Conservation (phyloP, 1,140 invertebrate genomes). For the Cydia strobilella region DNA sequence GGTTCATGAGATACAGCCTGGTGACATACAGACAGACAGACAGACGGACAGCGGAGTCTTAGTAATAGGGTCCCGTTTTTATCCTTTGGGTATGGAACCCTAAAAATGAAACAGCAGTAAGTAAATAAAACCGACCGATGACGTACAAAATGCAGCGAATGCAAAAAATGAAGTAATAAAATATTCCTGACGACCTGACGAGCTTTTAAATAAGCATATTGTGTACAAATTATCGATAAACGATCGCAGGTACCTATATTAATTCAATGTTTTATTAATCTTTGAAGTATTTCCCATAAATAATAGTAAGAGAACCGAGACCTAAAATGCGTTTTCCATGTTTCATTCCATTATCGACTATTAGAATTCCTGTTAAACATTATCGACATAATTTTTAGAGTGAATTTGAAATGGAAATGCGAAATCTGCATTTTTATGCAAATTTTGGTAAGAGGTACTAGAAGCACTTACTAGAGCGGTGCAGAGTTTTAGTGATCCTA, state of each 20-base stretch:
- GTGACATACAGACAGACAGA: too few species aligned
- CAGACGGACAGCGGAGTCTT: too few species aligned
- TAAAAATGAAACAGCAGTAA: not conserved
- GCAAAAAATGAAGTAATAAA: not conserved
- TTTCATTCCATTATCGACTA: not conserved
- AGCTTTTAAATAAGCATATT: not conserved
- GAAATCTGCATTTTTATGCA: not conserved
- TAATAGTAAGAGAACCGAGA: not conserved
- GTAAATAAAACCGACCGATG: not conserved
- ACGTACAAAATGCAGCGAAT: not conserved
- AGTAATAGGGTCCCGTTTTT: too few species aligned
- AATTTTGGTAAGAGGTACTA: not conserved
- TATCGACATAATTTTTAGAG: constrained; percentile 4
- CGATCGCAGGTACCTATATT: not conserved
- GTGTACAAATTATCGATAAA: constrained; percentile 9
- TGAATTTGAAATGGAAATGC: constrained; percentile 6
- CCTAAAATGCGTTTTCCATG: not conserved
- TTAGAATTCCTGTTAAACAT: constrained; percentile 3
- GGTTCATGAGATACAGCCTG: too few species aligned
- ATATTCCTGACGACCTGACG: not conserved
- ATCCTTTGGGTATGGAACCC: too few species aligned
- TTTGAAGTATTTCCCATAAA: constrained; percentile 13
- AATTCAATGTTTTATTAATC: not conserved
- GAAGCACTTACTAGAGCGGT: not conserved
- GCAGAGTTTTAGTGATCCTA: not conserved